Evolutionary conservation across 1,140 invertebrate species (phyloP), one percentile per base, ranked within the genome.

Genomic region (Schlechtendalia chinensis): DNA sequence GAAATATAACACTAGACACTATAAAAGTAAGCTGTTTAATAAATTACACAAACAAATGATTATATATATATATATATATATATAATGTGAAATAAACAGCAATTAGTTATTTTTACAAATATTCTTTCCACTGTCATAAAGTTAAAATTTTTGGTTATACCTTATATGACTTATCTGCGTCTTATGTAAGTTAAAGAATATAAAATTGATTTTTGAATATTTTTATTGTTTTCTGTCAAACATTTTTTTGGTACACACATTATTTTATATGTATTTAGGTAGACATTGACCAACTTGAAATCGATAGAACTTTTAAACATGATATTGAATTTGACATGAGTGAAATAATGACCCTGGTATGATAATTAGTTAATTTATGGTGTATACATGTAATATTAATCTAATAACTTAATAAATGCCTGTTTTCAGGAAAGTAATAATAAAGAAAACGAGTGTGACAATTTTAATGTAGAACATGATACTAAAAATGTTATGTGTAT

Each of bases 371-470:
- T 22, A 67, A 47, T 16, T 5, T 61, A 16, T 61, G 14, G 17
- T 61, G 2, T 65, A 63, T 17, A 5, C 16, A 53, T 29, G 12
- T n/a, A 32, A 29, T 5, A 54, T 32, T 72, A 10, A 29, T 27
- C 10, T 53, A 17, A n/a, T 1, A 47, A 16, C 12, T 22, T 50
- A 50, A 12, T 50, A 8, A 50, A 4, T 50, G 39, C 47, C 11
- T 24, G 16, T 61, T 63, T 58, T 75, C 22, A 63, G 75, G 58
- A 50, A 24, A 61, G 16, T 50, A 29, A 79, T 50, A 29, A 79
- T n/a, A 59, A 63, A 79, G 58, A 63, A 53, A 79, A 79, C 27
- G 22, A 79, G 14, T n/a, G 14, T 47, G 39, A 24, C 1, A 61
- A 59, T 50, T 10, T 32, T 63, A 19, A 45, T n/a, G 16, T 39